Conservation (phyloP, 1,140 invertebrate genomes). For the Drosophila triauraria region DNA sequence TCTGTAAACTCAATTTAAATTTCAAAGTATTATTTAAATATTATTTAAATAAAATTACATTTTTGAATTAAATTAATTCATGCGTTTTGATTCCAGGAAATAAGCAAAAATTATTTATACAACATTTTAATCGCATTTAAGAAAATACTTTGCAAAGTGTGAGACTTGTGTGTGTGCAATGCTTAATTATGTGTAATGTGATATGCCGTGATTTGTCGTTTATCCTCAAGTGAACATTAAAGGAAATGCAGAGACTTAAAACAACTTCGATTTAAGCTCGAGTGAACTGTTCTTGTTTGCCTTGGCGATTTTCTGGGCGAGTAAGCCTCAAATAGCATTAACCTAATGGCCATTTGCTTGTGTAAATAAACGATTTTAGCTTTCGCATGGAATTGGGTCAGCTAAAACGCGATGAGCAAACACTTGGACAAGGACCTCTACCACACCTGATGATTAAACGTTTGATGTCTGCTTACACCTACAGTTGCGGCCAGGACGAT, state of each 20-base stretch:
- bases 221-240: constrained; percentile 11
- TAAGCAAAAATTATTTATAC: not conserved
- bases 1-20: not conserved
- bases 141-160: not conserved
- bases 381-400: constrained; percentile 50
- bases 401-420: constrained; percentile 50
- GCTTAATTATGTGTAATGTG: constrained; percentile 37
- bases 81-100: not conserved
- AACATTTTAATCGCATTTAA: not conserved
- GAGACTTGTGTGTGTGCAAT: not conserved
- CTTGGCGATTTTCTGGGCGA: constrained; percentile 52
- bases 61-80: not conserved
- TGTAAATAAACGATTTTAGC: constrained; percentile 59
- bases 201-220: constrained; percentile 12
- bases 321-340: constrained; percentile 64
- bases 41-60: too few species aligned
- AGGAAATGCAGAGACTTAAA: constrained; percentile 11
- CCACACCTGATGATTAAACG: constrained; percentile 45
- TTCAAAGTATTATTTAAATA: not conserved
- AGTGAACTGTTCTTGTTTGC: constrained; percentile 39
- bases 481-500: not conserved
- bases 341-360: constrained; percentile 57
- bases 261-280: constrained; percentile 31
- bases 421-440: constrained; percentile 34
- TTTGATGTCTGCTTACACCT: constrained; percentile 17